Evolutionary conservation across 1,140 invertebrate species (phyloP), one percentile per base, ranked within the genome.

Genomic region (Caligus rogercresseyi): DNA sequence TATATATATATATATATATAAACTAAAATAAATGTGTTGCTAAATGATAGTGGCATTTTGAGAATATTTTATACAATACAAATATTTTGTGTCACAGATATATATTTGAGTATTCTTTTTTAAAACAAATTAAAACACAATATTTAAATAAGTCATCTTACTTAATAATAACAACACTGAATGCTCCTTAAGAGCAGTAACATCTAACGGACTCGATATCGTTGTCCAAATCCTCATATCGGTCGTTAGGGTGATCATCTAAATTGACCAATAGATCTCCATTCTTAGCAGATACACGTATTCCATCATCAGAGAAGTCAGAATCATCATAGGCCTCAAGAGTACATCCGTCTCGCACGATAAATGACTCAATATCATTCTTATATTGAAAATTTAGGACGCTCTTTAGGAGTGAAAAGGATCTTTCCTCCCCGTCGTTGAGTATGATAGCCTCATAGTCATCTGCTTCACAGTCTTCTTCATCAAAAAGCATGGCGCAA

Each of bases 401-500:
- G 16, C 16, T 19, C 21, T 53, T 16, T 19, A 53, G 21, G 16
- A 53, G 18, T 4, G 52, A 53, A 7, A 53, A 53, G 11, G 52
- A 19, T 53, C 52, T 16, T 19, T 53, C 18, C 21, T 53, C 52
- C 52, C 52, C 52, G 21, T 53, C 52, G 18, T 53, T 2, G 11
- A 53, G 21, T 7, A 53, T 19, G 11, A 20, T 16, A n/a, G n/a
- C n/a, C 18, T 53, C 52, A 16, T 20, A 53, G 21, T 53, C 52
- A 16, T 16, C 21, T 4, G 21, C 21, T 20, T 53, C 16, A 20
- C 52, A 53, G 11, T 53, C 52, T 7, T 53, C 21, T 16, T 53
- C 52, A 20, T 53, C 52, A 7, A 53, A 53, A 53, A 53, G 52
- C 52, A 53, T 20, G 52, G 52, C 52, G 52, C 16, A 16, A 53